Evolutionary conservation across 2,113 vertebrate species (phyloP), one percentile per base, ranked within the genome.

Genomic region (Scatophagus argus): DNA sequence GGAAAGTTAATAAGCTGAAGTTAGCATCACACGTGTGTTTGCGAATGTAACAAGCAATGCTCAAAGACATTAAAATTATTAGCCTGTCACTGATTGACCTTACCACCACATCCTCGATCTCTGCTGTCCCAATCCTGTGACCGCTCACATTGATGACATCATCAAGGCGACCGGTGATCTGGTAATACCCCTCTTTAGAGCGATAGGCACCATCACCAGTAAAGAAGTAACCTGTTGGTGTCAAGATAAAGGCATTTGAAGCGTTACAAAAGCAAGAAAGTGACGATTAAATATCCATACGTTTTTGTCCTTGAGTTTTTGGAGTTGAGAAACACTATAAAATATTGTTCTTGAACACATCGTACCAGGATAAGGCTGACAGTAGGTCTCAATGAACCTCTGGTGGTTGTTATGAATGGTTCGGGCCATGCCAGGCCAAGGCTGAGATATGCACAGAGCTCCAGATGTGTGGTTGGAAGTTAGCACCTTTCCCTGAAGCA

Each of bases 381-480:
- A 93, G 74, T 96, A 96, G 3, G 94, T 96, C 84, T 95, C 93
- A 25, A 93, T 74, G 79, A 94, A 96, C 65, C 95, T 93, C 84
- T 94, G 90, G 79, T 95, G 94, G 88, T 96, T 47, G 8, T 94
- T 95, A 55, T 95, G 94, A 86, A 96, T 95, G 10, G 92, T 94
- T 61, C 93, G 85, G 80, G 96, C 94, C 93, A 96, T 96, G 16
- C 95, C 94, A 1, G 95, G 95, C 95, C 96, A 96, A 4, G 95
- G 92, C 87, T 93, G 88, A 17, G 95, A 88, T n/a, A 96, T 91
- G 74, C 96, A 96, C 79, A 96, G 93, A 54, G 95, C 94, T 90
- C 95, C 96, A 19, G 95, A 93, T 8, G 78, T 43, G 23, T 89
- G 39, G 32, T 94, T 95, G 81, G 85, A 83, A n/a, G 78, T 88